Conservation (phyloP, 2,888 invertebrate genomes). For the Sisyra terminalis region DNA sequence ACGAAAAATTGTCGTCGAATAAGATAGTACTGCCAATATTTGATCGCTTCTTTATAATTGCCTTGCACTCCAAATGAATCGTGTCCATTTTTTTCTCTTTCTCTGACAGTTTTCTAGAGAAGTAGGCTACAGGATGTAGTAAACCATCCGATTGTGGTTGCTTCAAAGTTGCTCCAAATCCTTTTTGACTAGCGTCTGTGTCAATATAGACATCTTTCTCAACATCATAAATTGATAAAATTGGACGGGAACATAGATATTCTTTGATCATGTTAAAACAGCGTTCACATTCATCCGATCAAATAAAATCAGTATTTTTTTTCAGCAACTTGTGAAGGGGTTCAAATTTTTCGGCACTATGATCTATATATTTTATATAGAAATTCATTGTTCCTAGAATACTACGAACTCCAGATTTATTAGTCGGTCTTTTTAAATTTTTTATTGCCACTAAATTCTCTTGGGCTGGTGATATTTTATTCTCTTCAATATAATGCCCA, state of each 20-base stretch:
- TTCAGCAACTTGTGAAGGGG: conserved; percentile 7
- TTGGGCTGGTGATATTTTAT: conserved; percentile 7
- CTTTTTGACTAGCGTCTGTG: conserved; percentile 12
- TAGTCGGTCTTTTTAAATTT: conserved; percentile 6
- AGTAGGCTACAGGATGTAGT: conserved; percentile 12
- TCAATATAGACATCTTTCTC: conserved; percentile 10
- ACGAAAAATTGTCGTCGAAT: conserved; percentile 8
- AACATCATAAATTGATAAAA: conserved; percentile 9
- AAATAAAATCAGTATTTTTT: conserved; percentile 9
- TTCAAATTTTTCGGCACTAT: conserved; percentile 5
- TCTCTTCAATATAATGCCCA: conserved; percentile 10
- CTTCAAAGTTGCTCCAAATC: conserved; percentile 12
- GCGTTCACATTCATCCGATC: conserved; percentile 5
- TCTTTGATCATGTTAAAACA: conserved; percentile 4
- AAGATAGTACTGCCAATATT: conserved; percentile 15
- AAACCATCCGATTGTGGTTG: conserved; percentile 11
- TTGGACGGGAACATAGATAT: conserved; percentile 6
- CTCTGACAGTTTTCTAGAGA: conserved; percentile 13
- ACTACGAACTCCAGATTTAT: neutral
- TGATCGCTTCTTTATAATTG: conserved; percentile 14
- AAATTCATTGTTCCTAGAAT: neutral
- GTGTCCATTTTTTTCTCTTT: conserved; percentile 11
- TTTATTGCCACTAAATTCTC: conserved; percentile 13
- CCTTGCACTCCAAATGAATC: conserved; percentile 13
- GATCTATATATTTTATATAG: conserved; percentile 1